Conservation (phyloP, 1,140 invertebrate genomes). For the Gryllus bimaculatus region DNA sequence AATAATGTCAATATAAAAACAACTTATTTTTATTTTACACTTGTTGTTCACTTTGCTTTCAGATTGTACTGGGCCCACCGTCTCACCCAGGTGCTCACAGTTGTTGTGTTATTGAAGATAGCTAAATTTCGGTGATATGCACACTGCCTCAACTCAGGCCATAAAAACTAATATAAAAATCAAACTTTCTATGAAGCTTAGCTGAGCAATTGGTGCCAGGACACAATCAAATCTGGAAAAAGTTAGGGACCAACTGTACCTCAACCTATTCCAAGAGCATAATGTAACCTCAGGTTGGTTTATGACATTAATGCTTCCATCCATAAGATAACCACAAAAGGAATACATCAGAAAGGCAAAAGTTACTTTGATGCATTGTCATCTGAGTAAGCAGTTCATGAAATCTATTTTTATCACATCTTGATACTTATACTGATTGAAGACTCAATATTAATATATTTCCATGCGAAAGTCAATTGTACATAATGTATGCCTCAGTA, state of each 20-base stretch:
- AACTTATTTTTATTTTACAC: background rate
- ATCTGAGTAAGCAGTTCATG: background rate
- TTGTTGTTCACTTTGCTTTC: background rate
- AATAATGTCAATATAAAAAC: background rate
- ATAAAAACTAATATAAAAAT: background rate
- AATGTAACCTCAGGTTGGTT: background rate
- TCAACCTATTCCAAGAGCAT: background rate
- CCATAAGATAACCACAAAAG: background rate
- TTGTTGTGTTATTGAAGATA: slow-evolving; percentile 7
- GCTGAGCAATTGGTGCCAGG: background rate
- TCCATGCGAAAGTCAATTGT: background rate
- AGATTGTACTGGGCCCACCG: slow-evolving; percentile 15
- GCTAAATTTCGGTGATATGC: slow-evolving; percentile 2
- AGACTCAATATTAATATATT: background rate
- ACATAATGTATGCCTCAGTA: background rate
- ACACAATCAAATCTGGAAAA: background rate
- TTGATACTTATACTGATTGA: background rate
- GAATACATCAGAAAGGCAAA: background rate
- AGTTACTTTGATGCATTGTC: too few relatives aligned
- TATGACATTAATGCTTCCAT: background rate
- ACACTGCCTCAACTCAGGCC: background rate
- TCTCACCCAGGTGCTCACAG: slow-evolving; percentile 1
- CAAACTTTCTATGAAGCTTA: background rate
- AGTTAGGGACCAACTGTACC: background rate
- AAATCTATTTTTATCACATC: background rate